Conservation (phyloP, 2,888 invertebrate species). For the Athalia cordata region DNA sequence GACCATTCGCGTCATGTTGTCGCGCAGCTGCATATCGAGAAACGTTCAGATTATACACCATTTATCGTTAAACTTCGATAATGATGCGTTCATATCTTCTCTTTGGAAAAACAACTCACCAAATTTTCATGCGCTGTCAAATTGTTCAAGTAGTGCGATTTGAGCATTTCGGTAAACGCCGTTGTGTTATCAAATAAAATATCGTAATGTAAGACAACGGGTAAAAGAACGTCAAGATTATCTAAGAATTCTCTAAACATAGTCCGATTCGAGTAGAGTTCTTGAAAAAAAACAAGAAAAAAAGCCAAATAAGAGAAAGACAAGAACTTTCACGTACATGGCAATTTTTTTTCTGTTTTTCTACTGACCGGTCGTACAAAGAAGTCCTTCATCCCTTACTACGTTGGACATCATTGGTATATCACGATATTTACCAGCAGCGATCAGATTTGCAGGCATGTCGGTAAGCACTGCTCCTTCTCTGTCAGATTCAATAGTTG, state of each 20-base stretch:
- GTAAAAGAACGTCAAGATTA: not conserved
- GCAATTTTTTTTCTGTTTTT: not conserved
- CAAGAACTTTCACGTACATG: too few relatives aligned
- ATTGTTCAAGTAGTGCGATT: constrained; percentile 18
- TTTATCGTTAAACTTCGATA: not conserved
- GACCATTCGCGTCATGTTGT: not conserved
- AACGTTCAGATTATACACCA: not conserved
- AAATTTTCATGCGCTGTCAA: constrained; percentile 7
- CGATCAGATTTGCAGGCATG: constrained; percentile 48
- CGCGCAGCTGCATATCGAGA: not conserved
- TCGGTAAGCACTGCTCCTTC: constrained; percentile 55
- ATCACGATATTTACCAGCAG: constrained; percentile 50
- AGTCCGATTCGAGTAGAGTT: not conserved
- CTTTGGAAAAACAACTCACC: not conserved
- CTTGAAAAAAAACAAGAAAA: too few relatives aligned
- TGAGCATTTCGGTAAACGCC: not conserved
- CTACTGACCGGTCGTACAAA: constrained; percentile 49
- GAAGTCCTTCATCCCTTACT: constrained; percentile 54
- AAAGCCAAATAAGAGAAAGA: too few relatives aligned
- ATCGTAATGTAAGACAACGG: not conserved
- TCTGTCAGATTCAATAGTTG: constrained; percentile 53
- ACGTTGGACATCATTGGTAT: constrained; percentile 52
- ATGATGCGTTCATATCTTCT: not conserved
- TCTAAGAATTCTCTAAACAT: not conserved
- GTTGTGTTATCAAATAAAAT: not conserved